Evolutionary conservation across 2,888 invertebrate genomes (phyloP).

Genomic region (Coenonympha glycerion): DNA sequence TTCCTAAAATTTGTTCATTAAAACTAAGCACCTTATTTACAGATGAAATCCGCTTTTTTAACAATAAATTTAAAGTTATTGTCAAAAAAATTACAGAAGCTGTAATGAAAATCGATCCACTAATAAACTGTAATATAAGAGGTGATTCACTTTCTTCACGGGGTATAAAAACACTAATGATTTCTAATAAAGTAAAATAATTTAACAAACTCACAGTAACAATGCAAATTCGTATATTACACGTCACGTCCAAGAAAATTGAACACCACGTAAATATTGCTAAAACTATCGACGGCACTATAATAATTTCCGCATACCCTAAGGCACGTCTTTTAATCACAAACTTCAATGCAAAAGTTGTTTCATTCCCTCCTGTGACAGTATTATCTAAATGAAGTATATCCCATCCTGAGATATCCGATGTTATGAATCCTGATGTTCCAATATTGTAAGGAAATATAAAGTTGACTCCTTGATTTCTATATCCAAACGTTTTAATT

Average conservation of each 20-base stretch:
- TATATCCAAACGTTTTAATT: slow-evolving; percentile 19
- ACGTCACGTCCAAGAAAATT: slow-evolving; percentile 36
- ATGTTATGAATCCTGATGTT: slow-evolving; percentile 28
- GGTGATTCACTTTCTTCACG: slow-evolving; percentile 35
- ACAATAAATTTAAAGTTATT: slow-evolving; percentile 28
- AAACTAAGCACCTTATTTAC: slow-evolving; percentile 32
- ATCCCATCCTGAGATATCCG: slow-evolving; percentile 42
- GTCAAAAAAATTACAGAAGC: slow-evolving; percentile 32
- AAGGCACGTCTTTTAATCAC: slow-evolving; percentile 40
- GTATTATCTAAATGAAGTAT: slow-evolving; percentile 37
- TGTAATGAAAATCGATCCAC: slow-evolving; percentile 38
- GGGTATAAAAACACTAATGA: slow-evolving; percentile 35
- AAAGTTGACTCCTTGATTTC: slow-evolving; percentile 24
- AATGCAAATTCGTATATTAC: slow-evolving; percentile 33
- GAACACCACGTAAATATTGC: slow-evolving; percentile 34
- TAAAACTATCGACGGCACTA: slow-evolving; percentile 39
- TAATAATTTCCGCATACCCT: slow-evolving; percentile 35
- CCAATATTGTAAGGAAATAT: too few species aligned
- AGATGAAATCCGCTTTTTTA: slow-evolving; percentile 28
- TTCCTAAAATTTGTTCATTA: slow-evolving; percentile 32
- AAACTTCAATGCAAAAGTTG: slow-evolving; percentile 37
- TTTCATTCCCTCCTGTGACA: slow-evolving; percentile 23
- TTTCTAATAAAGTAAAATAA: slow-evolving; percentile 36
- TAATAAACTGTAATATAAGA: slow-evolving; percentile 38
- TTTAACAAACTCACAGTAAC: slow-evolving; percentile 37